A percentile compares a stretch with the other conserved stretches of the same genome.
These are phyloP conservation scores for Clarias magur DNA, from an alignment of 2,113 vertebrate genomes.

Conservation along the genomic window DNA sequence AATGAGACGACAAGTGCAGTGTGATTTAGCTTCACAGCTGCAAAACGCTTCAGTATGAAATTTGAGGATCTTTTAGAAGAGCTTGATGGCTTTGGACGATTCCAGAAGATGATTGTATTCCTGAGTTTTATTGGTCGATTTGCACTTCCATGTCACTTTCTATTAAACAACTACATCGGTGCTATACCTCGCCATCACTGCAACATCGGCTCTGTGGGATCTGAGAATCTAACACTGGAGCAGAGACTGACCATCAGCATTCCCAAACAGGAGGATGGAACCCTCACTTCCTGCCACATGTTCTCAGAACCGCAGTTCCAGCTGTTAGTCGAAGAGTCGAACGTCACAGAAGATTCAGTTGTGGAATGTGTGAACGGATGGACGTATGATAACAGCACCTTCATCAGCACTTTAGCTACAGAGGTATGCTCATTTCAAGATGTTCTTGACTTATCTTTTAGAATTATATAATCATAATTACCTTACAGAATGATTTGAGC, in stretches of 20 bases:
- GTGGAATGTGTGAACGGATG: conserved; percentile 78
- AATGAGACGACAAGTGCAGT: neutral
- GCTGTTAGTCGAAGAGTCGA: conserved; percentile 67
- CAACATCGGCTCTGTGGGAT: conserved; percentile 54
- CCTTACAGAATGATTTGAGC: too few relatives aligned
- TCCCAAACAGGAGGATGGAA: conserved; percentile 69
- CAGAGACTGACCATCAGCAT: conserved; percentile 71
- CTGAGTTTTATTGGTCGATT: conserved; percentile 72
- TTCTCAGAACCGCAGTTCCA: conserved; percentile 73
- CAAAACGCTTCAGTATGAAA: conserved; percentile 67
- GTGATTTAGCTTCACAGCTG: neutral
- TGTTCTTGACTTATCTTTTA: too few relatives aligned
- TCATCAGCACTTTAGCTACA: conserved; percentile 82
- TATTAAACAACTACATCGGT: conserved; percentile 51
- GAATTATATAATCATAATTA: too few relatives aligned
- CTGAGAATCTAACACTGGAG: conserved; percentile 68
- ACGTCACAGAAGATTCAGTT: conserved; percentile 33
- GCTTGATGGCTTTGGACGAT: conserved; percentile 78
- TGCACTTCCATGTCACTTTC: conserved; percentile 55
- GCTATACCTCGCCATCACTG: conserved; percentile 50
- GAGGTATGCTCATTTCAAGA: conserved; percentile 72
- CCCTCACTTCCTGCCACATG: conserved; percentile 76
- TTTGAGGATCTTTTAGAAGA: conserved; percentile 82
- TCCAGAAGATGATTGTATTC: conserved; percentile 73
- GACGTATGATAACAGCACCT: conserved; percentile 79